Evolutionary conservation across 2,888 invertebrate genomes (phyloP).

Genomic region (Lamproptera curius): DNA sequence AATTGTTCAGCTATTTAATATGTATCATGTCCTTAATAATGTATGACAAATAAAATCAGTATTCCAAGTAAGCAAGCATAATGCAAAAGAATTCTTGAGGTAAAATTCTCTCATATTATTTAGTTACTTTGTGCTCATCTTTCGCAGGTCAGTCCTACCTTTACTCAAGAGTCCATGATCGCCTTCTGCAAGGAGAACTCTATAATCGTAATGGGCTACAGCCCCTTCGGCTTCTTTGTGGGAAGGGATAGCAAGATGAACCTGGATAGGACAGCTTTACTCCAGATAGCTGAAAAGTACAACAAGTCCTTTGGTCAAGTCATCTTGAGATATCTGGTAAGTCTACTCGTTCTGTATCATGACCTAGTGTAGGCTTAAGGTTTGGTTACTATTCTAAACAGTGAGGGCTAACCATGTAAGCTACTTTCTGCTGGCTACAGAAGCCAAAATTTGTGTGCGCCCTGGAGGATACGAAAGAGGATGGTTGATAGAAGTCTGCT

Average conservation of each 20-base stretch:
- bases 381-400: too few species aligned
- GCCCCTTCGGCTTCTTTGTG: constrained; percentile 80
- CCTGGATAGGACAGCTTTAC: constrained; percentile 66
- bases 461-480: too few species aligned
- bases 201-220: constrained; percentile 84
- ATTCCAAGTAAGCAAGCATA: too few species aligned
- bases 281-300: constrained; percentile 79
- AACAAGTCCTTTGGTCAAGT: constrained; percentile 82
- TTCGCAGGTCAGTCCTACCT: constrained; percentile 81
- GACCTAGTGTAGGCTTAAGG: too few species aligned
- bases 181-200: constrained; percentile 81
- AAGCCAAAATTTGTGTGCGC: too few species aligned
- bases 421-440: too few species aligned
- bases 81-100: too few species aligned
- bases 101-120: too few species aligned
- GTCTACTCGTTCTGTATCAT: constrained; percentile 22
- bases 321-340: constrained; percentile 82
- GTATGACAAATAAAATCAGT: too few species aligned
- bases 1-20: too few species aligned
- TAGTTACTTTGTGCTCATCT: background rate
- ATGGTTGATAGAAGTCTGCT: too few species aligned
- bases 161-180: constrained; percentile 83
- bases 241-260: constrained; percentile 38
- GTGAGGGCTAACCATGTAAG: too few species aligned
- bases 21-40: background rate